Evolutionary conservation across 2,888 invertebrate species (phyloP).

Genomic region (Pandemis heparana): DNA sequence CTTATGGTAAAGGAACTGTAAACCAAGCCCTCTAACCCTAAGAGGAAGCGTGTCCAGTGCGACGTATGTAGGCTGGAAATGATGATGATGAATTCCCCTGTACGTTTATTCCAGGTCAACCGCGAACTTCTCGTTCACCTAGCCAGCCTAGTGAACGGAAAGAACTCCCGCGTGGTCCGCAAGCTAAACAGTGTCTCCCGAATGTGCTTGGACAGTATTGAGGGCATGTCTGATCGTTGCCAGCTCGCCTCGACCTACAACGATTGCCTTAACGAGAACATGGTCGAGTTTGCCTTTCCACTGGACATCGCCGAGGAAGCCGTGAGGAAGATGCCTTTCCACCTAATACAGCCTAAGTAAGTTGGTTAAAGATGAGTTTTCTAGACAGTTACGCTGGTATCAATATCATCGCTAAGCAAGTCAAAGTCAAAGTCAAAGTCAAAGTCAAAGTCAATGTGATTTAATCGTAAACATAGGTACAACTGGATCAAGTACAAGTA

Average conservation of each 20-base stretch:
- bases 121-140: constrained; percentile 75
- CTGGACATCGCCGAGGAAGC: constrained; percentile 78
- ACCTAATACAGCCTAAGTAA: constrained; percentile 79
- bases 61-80: too few relatives aligned
- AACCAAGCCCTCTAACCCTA: too few relatives aligned
- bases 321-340: constrained; percentile 80
- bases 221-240: constrained; percentile 77
- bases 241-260: constrained; percentile 79
- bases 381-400: too few relatives aligned
- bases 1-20: too few relatives aligned
- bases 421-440: too few relatives aligned
- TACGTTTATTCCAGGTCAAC: constrained; percentile 64
- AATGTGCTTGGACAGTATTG: constrained; percentile 75
- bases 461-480: too few relatives aligned
- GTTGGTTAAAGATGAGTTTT: constrained; percentile 46
- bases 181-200: constrained; percentile 76
- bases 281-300: constrained; percentile 79
- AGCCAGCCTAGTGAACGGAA: constrained; percentile 76
- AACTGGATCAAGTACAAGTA: too few relatives aligned
- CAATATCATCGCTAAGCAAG: too few relatives aligned
- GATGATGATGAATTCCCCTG: not conserved
- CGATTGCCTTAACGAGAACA: constrained; percentile 79
- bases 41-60: too few relatives aligned
- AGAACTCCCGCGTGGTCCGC: constrained; percentile 75
- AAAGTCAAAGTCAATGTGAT: too few relatives aligned